These are phyloP conservation scores for Dendrophyllia cribrosa DNA, from an alignment of 64 coral and sea anemone species.

Conservation along the genomic window DNA sequence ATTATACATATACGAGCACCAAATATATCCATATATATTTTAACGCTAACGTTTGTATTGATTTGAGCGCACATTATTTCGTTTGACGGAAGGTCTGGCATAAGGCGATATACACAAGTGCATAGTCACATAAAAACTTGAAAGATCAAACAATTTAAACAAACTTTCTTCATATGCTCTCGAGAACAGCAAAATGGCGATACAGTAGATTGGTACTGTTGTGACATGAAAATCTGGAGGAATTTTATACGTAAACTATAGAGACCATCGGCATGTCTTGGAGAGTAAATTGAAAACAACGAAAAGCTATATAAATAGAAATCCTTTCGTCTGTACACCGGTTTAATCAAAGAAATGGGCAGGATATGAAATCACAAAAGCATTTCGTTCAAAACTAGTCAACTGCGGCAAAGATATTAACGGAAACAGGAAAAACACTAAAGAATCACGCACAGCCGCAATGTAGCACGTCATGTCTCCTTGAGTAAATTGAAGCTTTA, in stretches of 20 bases:
- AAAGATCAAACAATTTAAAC: slow-evolving; percentile 22
- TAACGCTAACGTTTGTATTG: neutral
- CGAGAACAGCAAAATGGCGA: neutral
- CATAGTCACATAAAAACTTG: slow-evolving; percentile 22
- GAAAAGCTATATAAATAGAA: neutral
- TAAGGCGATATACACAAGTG: slow-evolving; percentile 13
- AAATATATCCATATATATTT: neutral
- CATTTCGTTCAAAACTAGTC: neutral
- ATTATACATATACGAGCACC: too few species aligned
- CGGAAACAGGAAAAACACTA: neutral
- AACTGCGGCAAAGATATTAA: neutral
- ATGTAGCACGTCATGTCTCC: neutral
- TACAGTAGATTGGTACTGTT: neutral
- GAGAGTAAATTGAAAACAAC: neutral
- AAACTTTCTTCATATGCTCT: neutral
- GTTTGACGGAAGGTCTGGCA: neutral
- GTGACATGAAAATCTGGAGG: neutral
- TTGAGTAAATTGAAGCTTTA: neutral
- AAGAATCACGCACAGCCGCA: neutral
- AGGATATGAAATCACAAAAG: neutral
- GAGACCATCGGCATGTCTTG: neutral
- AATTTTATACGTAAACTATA: neutral
- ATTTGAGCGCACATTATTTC: neutral
- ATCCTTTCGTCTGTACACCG: slow-evolving; percentile 4
- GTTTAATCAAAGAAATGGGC: neutral